Percentiles rank a stretch among this genome's conserved stretches.
phyloP scores from a whole-genome alignment of 2,113 vertebrate species.

The Chionis minor region DNA sequence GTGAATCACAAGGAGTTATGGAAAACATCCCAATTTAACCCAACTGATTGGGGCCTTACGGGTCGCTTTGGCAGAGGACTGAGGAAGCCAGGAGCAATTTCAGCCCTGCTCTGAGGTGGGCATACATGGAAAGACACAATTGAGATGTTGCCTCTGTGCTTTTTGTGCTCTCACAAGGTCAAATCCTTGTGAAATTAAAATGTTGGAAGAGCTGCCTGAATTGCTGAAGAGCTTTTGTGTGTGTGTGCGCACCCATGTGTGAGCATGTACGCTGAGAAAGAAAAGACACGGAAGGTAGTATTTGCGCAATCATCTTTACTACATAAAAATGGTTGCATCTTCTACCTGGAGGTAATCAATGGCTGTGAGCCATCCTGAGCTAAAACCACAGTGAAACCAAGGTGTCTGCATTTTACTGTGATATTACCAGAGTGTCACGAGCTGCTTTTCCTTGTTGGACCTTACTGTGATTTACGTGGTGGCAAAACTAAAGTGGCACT shows the following conservation, averaged over 20 bases:
- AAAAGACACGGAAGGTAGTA: background rate
- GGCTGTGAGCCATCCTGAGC: background rate
- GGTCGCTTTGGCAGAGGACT: background rate
- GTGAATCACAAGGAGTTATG: background rate
- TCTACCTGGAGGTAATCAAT: background rate
- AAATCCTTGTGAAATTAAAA: background rate
- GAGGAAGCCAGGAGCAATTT: background rate
- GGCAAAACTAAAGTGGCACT: background rate
- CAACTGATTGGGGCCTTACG: accelerated
- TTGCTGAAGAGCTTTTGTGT: background rate
- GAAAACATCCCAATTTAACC: background rate
- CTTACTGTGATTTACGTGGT: background rate
- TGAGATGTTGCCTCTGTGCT: background rate
- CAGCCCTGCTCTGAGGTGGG: background rate
- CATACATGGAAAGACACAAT: background rate
- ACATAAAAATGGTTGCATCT: background rate
- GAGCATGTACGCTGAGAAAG: background rate
- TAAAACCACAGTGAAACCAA: background rate
- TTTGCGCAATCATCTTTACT: background rate
- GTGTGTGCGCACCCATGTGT: no score
- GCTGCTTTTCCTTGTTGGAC: background rate
- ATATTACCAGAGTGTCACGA: accelerated
- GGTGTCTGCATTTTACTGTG: background rate
- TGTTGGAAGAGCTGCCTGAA: background rate
- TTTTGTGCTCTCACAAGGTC: background rate